Evolutionary conservation across 2,888 invertebrate genomes (phyloP).

Genomic region (Eupithecia inturbata): DNA sequence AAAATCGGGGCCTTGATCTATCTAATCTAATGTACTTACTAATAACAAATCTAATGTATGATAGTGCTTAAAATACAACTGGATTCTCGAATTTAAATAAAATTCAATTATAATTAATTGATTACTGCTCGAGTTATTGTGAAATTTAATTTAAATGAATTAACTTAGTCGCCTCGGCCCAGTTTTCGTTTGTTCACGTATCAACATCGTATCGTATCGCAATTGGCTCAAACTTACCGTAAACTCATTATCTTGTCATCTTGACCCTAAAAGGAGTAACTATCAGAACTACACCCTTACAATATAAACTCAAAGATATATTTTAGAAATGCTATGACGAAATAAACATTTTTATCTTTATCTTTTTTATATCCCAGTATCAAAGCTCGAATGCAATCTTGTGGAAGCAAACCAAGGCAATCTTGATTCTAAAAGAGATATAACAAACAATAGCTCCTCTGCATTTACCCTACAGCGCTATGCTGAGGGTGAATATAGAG

Average conservation of each 20-base stretch:
- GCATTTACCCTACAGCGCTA: neutral
- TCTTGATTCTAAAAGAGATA: constrained; percentile 1
- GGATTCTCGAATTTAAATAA: too few relatives aligned
- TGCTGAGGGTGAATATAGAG: neutral
- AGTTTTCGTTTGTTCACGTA: neutral
- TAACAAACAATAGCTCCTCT: constrained; percentile 12
- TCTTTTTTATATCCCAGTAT: neutral
- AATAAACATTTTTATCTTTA: too few relatives aligned
- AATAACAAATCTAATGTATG: too few relatives aligned
- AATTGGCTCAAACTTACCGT: neutral
- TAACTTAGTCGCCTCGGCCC: neutral
- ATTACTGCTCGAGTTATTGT: too few relatives aligned
- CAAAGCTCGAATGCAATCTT: constrained; percentile 3
- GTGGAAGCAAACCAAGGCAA: constrained; percentile 3
- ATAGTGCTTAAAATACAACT: too few relatives aligned
- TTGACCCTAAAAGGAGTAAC: neutral
- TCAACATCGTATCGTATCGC: neutral
- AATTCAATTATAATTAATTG: too few relatives aligned
- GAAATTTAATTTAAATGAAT: too few relatives aligned
- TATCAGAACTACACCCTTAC: neutral
- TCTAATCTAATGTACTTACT: too few relatives aligned
- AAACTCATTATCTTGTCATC: neutral
- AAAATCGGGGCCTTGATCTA: neutral
- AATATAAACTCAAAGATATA: neutral
- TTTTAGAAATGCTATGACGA: too few relatives aligned